These are phyloP conservation scores for Hippocampus mohnikei DNA, from an alignment of 2,113 vertebrate species.

Conservation along the genomic window DNA sequence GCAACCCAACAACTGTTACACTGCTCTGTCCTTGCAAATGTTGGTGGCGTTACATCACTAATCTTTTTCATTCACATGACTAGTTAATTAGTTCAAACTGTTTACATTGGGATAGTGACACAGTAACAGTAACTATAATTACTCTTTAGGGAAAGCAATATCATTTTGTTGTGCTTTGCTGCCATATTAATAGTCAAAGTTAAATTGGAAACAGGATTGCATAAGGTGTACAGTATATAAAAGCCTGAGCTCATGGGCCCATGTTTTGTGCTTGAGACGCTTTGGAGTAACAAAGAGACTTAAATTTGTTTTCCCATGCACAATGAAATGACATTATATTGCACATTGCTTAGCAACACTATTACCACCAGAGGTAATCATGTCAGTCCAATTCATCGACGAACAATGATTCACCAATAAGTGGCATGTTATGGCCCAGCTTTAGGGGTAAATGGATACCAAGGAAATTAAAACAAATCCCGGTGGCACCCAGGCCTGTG, in stretches of 20 bases:
- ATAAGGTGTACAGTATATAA: neutral
- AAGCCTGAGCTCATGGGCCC: neutral
- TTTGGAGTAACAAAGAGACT: neutral
- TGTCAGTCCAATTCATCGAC: slow-evolving; percentile 20
- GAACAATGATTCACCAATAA: slow-evolving; percentile 41
- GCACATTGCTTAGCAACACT: slow-evolving; percentile 25
- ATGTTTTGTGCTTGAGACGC: neutral
- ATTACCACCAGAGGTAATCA: slow-evolving; percentile 28
- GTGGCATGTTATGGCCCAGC: slow-evolving; percentile 34
- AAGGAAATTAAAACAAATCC: slow-evolving; percentile 43
- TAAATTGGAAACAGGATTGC: neutral
- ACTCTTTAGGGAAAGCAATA: neutral
- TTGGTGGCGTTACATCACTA: neutral
- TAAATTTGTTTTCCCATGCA: slow-evolving; percentile 1
- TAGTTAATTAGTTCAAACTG: neutral
- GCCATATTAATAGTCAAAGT: neutral
- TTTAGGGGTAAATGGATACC: slow-evolving; percentile 46
- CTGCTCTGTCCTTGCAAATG: neutral
- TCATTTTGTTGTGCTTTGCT: neutral
- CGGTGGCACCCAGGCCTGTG: slow-evolving; percentile 15
- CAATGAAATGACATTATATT: slow-evolving; percentile 11
- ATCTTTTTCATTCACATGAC: neutral
- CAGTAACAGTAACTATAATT: neutral
- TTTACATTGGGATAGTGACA: neutral
- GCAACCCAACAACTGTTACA: neutral